Evolutionary conservation across 2,113 vertebrate species (phyloP), one percentile per base, ranked within the genome.

Genomic region (Canis aureus): DNA sequence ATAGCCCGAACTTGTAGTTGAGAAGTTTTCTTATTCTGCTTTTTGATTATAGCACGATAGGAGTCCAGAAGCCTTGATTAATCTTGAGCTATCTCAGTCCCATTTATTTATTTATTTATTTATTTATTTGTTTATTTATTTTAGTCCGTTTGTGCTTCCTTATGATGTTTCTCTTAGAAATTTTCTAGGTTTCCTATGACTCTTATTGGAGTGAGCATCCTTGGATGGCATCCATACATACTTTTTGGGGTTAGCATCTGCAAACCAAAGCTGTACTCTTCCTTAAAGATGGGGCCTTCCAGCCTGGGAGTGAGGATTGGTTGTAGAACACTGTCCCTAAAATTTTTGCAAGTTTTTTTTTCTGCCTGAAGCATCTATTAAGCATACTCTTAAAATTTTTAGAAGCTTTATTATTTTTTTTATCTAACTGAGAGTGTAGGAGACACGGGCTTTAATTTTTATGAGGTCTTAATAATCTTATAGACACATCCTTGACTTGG

Each of bases 391-490:
- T 85, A 62, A 88, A 19, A 3, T 51, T 87, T 95, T 85, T 55
- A 27, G 64, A 85, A 43, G 22, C 2, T 29, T 35, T 60, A 43
- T 43, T 43, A 43, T 43, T 87, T 51, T 90, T 69, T 51, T 66
- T 9, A 43, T 78, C 20, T 66, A 95, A 1, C 32, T 76, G 89
- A 94, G 20, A 78, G 25, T 85, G 9, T 81, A 32, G 8, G n/a
- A 89, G 12, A 17, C 23, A 60, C 0, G 55, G 49, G 23, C 11
- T 91, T 97, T 94, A 66, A 67, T 82, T 76, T 93, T 98, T 64
- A 83, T 38, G 43, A 80, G 57, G 49, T 80, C 20, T 93, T 94
- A 81, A 88, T 53, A 78, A 67, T 82, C 82, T 79, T 73, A 91
- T 0, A 85, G 79, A 89, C 1, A 38, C 55, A 74, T 73, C 66